Conservation (phyloP, 1,140 invertebrate species). For the Drosophila hydei region DNA sequence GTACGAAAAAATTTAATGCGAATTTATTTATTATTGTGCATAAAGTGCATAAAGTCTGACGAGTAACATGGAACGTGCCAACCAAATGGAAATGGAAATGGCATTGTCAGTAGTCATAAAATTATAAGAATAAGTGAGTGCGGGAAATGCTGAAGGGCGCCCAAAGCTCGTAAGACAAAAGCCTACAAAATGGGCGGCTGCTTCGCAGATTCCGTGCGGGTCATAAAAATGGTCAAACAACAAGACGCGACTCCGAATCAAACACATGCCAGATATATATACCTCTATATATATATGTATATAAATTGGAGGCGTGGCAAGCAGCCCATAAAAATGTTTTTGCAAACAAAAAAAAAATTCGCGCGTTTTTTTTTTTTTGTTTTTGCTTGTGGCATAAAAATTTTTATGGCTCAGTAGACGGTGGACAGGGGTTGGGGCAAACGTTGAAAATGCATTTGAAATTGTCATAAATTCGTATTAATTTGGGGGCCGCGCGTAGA, state of each 20-base stretch:
- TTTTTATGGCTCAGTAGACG: slow-evolving; percentile 36
- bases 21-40: slow-evolving; percentile 56
- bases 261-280: slow-evolving; percentile 28
- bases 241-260: slow-evolving; percentile 29
- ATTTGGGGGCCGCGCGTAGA: slow-evolving; percentile 52
- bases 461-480: slow-evolving; percentile 67
- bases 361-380: slow-evolving; percentile 34
- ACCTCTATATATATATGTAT: not conserved
- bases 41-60: slow-evolving; percentile 45
- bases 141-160: not conserved
- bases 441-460: slow-evolving; percentile 60
- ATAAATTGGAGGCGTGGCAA: slow-evolving; percentile 41
- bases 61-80: slow-evolving; percentile 28
- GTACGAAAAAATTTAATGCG: slow-evolving; percentile 46
- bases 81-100: slow-evolving; percentile 37
- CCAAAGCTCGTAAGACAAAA: slow-evolving; percentile 41
- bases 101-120: slow-evolving; percentile 50
- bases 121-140: slow-evolving; percentile 37
- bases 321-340: slow-evolving; percentile 52
- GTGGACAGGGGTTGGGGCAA: not conserved
- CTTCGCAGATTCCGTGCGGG: slow-evolving; percentile 39
- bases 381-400: slow-evolving; percentile 41
- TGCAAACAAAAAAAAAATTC: slow-evolving; percentile 33
- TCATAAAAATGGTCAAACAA: slow-evolving; percentile 63
- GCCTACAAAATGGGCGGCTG: slow-evolving; percentile 36